A percentile compares a stretch with the other conserved stretches of the same genome.
phyloP scores from a whole-genome alignment of 2,888 invertebrate species.

The Xylocampa areola region DNA sequence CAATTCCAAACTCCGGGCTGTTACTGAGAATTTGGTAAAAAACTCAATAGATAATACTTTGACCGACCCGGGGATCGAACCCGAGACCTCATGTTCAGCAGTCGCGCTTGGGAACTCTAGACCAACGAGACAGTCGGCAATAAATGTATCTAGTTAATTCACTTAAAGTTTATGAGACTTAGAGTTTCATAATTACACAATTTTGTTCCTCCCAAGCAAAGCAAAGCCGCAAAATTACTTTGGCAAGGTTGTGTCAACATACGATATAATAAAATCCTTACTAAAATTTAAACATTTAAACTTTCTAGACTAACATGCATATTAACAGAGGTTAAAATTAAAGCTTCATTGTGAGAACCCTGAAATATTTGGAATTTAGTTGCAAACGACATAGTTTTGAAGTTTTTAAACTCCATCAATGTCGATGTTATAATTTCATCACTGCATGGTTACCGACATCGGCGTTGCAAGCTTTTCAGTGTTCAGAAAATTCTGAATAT shows the following conservation, averaged over 20 bases:
- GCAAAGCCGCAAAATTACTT: neutral
- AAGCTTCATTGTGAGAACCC: slow-evolving; percentile 27
- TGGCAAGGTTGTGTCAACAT: neutral
- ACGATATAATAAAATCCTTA: slow-evolving; percentile 14
- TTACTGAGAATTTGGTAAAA: too few relatives aligned
- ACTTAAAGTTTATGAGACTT: neutral
- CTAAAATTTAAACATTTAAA: slow-evolving; percentile 20
- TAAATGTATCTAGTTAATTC: neutral
- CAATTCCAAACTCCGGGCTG: too few relatives aligned
- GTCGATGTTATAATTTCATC: slow-evolving; percentile 68
- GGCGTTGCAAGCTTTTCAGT: slow-evolving; percentile 68
- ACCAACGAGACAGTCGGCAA: neutral
- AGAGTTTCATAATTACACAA: neutral
- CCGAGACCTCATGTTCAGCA: too few relatives aligned
- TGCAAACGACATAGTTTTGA: slow-evolving; percentile 61
- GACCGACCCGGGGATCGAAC: too few relatives aligned
- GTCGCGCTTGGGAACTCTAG: too few relatives aligned
- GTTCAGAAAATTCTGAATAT: slow-evolving; percentile 69
- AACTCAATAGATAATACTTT: too few relatives aligned
- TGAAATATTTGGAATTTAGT: slow-evolving; percentile 41
- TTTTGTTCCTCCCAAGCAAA: neutral
- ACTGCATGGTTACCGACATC: slow-evolving; percentile 56
- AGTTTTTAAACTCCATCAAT: slow-evolving; percentile 57
- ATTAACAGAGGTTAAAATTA: slow-evolving; percentile 44
- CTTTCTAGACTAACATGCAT: slow-evolving; percentile 48